A percentile compares a stretch with the other conserved stretches of the same genome.
phyloP scores from a whole-genome alignment of 2,797 vertebrate species.

The Ataeniobius toweri region DNA sequence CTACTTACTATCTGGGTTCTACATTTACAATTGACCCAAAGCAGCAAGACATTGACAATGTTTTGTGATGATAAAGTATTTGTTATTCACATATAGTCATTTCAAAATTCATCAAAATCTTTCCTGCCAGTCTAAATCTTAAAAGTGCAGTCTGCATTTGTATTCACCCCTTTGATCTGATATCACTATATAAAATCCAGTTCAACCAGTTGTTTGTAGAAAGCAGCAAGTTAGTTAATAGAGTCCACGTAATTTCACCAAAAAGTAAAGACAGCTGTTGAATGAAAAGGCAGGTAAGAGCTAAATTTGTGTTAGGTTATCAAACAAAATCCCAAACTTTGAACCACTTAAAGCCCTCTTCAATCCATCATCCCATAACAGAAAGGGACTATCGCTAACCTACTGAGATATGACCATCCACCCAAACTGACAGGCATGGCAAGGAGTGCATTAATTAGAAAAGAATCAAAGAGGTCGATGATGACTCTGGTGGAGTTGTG shows the following conservation, averaged over 20 bases:
- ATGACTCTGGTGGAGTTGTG: not conserved
- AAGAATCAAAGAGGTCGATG: not conserved
- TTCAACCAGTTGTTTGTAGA: not conserved
- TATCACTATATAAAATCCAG: not conserved
- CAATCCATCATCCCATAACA: not conserved
- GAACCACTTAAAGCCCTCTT: not conserved
- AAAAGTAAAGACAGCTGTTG: not conserved
- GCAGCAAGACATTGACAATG: not conserved
- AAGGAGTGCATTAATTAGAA: not conserved
- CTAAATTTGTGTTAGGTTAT: not conserved
- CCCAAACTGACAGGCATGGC: not conserved
- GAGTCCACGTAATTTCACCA: not conserved
- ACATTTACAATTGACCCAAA: not conserved
- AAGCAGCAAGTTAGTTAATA: not conserved
- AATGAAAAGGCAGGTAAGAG: not conserved
- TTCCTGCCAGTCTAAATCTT: not conserved
- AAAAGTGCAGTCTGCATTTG: not conserved
- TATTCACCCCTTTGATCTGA: not conserved
- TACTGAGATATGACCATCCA: not conserved
- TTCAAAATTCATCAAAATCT: not conserved
- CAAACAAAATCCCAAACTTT: not conserved
- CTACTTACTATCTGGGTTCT: not conserved
- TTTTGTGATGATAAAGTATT: not conserved
- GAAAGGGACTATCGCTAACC: not conserved
- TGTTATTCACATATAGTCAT: not conserved